Percentiles rank a stretch among this genome's conserved stretches.
Evolutionary conservation across 2,888 invertebrate genomes (phyloP).

Genomic region (Plebejus argus): DNA sequence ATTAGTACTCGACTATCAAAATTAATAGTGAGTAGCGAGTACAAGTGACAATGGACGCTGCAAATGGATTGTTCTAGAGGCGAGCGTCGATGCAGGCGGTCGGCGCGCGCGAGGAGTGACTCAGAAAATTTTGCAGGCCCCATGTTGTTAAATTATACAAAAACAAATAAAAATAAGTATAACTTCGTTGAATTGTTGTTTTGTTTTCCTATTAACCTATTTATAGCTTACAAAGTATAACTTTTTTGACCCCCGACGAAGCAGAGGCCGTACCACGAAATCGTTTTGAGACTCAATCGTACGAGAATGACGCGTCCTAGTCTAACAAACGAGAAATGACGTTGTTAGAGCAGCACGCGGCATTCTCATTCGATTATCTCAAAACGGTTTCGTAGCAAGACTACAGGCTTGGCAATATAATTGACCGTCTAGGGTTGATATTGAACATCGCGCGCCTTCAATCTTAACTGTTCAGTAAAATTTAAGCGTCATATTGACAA

Average conservation of each 20-base stretch:
- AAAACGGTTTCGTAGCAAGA: too few species aligned
- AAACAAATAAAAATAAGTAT: slow-evolving; percentile 69
- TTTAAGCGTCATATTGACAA: too few species aligned
- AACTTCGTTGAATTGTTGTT: slow-evolving; percentile 45
- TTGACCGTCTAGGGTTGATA: too few species aligned
- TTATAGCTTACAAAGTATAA: neutral
- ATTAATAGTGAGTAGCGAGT: neutral
- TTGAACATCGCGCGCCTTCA: too few species aligned
- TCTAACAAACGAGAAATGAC: too few species aligned
- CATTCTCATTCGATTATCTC: too few species aligned
- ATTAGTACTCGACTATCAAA: neutral
- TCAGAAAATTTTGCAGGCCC: slow-evolving; percentile 68
- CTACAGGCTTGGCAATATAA: too few species aligned
- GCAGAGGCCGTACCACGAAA: too few species aligned
- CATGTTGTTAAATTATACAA: slow-evolving; percentile 46
- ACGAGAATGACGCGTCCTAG: too few species aligned
- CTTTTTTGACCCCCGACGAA: neutral
- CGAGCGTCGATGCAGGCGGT: slow-evolving; percentile 42
- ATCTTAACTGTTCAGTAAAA: too few species aligned
- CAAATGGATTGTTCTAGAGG: slow-evolving; percentile 23
- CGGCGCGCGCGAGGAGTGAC: slow-evolving; percentile 46
- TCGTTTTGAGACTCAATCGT: too few species aligned
- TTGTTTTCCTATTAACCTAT: slow-evolving; percentile 29
- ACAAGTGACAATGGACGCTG: neutral
- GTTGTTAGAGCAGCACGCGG: too few species aligned